Evolutionary conservation across 2,797 vertebrate species (phyloP).

Genomic region (Chromobotia macracanthus): DNA sequence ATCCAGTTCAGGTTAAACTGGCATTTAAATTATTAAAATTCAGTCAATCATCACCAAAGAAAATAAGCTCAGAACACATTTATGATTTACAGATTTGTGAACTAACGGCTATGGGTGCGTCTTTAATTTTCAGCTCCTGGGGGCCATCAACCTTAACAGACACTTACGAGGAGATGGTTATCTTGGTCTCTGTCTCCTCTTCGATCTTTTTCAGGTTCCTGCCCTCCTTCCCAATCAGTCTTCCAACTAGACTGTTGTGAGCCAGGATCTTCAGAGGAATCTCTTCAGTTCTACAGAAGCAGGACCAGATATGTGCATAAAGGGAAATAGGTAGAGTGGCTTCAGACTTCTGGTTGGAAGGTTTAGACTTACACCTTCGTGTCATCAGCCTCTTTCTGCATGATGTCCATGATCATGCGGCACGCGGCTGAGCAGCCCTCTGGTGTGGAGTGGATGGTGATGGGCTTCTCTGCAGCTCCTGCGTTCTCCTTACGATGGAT

Average conservation of each 20-base stretch:
- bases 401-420: slow-evolving; percentile 93
- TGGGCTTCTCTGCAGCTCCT: slow-evolving; percentile 90
- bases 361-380: slow-evolving; percentile 87
- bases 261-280: slow-evolving; percentile 93
- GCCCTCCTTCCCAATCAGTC: slow-evolving; percentile 94
- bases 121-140: background rate
- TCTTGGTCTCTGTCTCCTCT: slow-evolving; percentile 93
- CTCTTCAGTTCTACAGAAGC: slow-evolving; percentile 82
- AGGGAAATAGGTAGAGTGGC: background rate
- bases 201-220: slow-evolving; percentile 97
- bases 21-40: too few relatives aligned
- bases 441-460: slow-evolving; percentile 91
- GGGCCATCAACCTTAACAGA: background rate
- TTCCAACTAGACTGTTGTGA: slow-evolving; percentile 91
- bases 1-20: too few relatives aligned
- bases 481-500: slow-evolving; percentile 96
- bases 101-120: too few relatives aligned
- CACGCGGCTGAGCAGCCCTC: slow-evolving; percentile 91
- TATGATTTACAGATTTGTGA: too few relatives aligned
- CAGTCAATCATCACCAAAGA: too few relatives aligned
- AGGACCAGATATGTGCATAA: background rate
- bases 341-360: background rate
- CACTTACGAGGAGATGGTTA: slow-evolving; percentile 94
- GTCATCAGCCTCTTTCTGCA: slow-evolving; percentile 93
- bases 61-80: too few relatives aligned